Evolutionary conservation across 2,797 vertebrate genomes (phyloP).

Genomic region (Phoebastria nigripes): DNA sequence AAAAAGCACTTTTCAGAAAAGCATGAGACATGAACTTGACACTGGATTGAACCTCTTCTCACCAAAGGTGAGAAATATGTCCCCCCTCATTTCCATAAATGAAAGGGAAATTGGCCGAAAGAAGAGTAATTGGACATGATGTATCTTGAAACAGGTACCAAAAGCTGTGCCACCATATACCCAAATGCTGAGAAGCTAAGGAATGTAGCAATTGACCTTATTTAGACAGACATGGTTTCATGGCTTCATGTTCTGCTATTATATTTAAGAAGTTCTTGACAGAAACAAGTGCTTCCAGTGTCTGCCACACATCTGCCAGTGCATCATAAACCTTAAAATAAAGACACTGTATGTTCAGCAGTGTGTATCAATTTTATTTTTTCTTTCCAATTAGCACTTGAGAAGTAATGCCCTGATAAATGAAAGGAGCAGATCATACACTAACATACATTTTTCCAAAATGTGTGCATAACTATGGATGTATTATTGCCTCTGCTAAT

Average conservation of each 20-base stretch:
- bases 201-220: neutral
- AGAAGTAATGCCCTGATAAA: neutral
- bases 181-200: neutral
- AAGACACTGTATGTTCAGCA: neutral
- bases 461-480: neutral
- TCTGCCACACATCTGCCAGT: neutral
- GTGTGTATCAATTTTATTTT: neutral
- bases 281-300: neutral
- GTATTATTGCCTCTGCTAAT: neutral
- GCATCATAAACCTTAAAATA: neutral
- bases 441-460: neutral
- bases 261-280: neutral
- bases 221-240: neutral
- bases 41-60: neutral
- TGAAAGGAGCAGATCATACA: neutral
- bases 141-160: neutral
- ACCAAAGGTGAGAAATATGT: neutral
- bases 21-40: neutral
- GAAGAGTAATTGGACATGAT: neutral
- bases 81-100: neutral
- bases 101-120: neutral
- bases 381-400: neutral
- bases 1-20: neutral
- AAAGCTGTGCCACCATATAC: neutral
- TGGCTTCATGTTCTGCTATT: neutral